Base-by-base conservation (phyloP, 1,140 invertebrate genomes). In the Caenorhabditis inopinata region DNA sequence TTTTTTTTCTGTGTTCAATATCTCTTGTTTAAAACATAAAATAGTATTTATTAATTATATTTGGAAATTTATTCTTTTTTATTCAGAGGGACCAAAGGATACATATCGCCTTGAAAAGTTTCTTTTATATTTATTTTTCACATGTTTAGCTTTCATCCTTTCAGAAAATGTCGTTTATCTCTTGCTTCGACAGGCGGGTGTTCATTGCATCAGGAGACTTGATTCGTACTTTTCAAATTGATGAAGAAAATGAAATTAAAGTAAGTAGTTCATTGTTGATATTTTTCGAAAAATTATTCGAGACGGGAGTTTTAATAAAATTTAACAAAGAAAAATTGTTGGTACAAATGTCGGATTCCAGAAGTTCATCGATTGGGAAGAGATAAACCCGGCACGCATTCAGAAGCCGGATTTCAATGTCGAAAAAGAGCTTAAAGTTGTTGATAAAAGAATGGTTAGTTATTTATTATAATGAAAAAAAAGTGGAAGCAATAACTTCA, bases 191-290 rank as follows among this genome's bases (percentile, higher is more conserved):
- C 2, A 32, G 38, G 1, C 58, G 58, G 1, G 29, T 68, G 16
- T 68, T 68, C n/a, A 42, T 68, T 18, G 58, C n/a, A 16, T 38
- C 58, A 38, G 58, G 58, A 18, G 58, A 68, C 27, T 29, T 48
- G 6, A 32, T 79, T 21, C 78, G 78, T 16, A 42, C 78, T 23
- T 79, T 74, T 18, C 25, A 46, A 32, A 79, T 79, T 21, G 32
- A 32, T 7, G 32, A 68, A 16, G 58, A 38, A 42, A 6, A 2
- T 21, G 58, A 6, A 5, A 6, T n/a, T 16, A 42, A 5, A 1
- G 58, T 68, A 42, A 23, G 51, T 58, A 14, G 16, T 23, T 23
- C 23, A 25, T n/a, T n/a, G n/a, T n/a, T n/a, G n/a, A n/a, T n/a
- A n/a, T n/a, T n/a, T n/a, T n/a, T n/a, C n/a, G n/a, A n/a, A n/a